Evolutionary conservation across 2,113 vertebrate species (phyloP).

Genomic region (Odocoileus virginianus): DNA sequence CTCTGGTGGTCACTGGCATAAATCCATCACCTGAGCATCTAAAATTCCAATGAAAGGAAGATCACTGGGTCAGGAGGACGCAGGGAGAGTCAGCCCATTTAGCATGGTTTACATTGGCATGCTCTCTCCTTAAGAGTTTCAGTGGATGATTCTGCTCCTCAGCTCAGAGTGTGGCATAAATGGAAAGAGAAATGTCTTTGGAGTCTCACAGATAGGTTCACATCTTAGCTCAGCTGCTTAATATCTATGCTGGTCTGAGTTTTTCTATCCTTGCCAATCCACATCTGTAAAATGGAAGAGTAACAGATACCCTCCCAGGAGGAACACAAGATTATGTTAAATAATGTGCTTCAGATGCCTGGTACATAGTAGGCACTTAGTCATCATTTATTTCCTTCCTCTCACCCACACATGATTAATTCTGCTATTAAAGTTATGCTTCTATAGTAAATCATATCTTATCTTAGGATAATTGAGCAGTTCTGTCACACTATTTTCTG

Average conservation of each 20-base stretch:
- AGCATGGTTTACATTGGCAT: background rate
- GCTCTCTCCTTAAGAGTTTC: background rate
- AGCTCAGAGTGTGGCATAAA: background rate
- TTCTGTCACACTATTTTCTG: background rate
- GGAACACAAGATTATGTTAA: background rate
- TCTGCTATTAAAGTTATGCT: background rate
- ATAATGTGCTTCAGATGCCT: background rate
- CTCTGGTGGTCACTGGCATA: conserved; percentile 63
- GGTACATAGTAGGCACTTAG: background rate
- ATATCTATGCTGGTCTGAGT: background rate
- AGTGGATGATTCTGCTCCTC: background rate
- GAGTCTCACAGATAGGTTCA: background rate
- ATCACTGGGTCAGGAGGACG: background rate
- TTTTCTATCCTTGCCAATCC: background rate
- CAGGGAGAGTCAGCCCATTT: background rate
- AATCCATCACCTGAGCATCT: conserved; percentile 29
- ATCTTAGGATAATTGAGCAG: background rate
- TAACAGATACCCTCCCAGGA: background rate
- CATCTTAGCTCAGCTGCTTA: background rate
- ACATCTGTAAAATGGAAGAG: background rate
- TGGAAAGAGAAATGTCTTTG: background rate
- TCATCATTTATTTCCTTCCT: background rate
- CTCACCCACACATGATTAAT: background rate
- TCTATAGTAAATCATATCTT: background rate
- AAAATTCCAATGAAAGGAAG: background rate